phyloP scores from a whole-genome alignment of 2,888 invertebrate species.

The Leptinotarsa tumamoca region DNA sequence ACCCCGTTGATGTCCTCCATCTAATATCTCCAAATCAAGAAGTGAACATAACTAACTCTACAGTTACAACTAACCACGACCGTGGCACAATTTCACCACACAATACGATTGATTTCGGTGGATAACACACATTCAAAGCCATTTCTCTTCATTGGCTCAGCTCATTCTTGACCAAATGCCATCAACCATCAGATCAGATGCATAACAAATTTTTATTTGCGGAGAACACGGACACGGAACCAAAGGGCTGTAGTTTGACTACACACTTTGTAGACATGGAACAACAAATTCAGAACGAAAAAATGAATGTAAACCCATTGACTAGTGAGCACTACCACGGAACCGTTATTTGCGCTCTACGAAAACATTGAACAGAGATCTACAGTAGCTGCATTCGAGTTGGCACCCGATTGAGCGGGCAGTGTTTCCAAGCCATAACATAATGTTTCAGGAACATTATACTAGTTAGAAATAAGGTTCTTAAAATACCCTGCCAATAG shows the following conservation, averaged over 20 bases:
- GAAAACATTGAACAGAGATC: no score
- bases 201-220: constrained; percentile 13
- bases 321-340: no score
- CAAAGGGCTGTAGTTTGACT: not conserved
- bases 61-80: constrained; percentile 48
- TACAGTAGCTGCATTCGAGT: no score
- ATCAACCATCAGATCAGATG: constrained; percentile 17
- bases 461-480: no score
- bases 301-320: no score
- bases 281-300: not conserved
- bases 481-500: no score
- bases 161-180: constrained; percentile 32
- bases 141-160: constrained; percentile 39
- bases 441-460: no score
- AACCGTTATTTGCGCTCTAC: no score
- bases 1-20: constrained; percentile 63
- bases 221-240: constrained; percentile 2
- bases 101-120: constrained; percentile 34
- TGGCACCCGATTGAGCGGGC: no score
- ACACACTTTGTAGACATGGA: not conserved
- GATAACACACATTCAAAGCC: constrained; percentile 33
- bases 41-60: constrained; percentile 38
- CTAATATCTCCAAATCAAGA: constrained; percentile 52
- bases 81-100: constrained; percentile 38
- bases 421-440: no score